Evolutionary conservation across 2,113 vertebrate species (phyloP).

Genomic region (Pluvialis apricaria): DNA sequence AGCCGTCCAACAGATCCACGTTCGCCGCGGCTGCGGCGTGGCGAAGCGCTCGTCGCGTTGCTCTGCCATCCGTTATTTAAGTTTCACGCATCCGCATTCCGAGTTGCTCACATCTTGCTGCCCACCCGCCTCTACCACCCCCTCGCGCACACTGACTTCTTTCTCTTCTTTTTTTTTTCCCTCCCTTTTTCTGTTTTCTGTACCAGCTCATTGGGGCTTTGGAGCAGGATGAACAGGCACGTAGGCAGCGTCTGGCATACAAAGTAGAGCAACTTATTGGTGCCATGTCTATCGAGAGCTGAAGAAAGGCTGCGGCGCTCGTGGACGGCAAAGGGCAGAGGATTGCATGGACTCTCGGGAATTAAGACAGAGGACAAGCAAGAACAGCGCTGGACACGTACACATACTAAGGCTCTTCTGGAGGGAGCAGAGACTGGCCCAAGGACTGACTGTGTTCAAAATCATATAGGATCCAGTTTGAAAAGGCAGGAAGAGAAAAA

Average conservation of each 20-base stretch:
- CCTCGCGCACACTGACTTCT: not conserved
- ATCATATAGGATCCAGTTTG: not conserved
- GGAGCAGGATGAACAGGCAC: constrained; percentile 94
- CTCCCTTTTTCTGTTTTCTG: not conserved
- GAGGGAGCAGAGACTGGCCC: not conserved
- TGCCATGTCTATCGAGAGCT: constrained; percentile 97
- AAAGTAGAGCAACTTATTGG: constrained; percentile 95
- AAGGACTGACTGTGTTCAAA: constrained; percentile 6
- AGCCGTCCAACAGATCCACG: not conserved
- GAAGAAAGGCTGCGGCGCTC: constrained; percentile 69
- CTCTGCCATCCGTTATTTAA: not conserved
- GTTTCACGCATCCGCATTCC: not conserved
- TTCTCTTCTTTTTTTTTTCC: not conserved
- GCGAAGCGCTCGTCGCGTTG: not conserved
- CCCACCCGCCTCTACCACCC: not conserved
- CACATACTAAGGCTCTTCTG: not conserved
- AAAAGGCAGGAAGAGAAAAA: not conserved
- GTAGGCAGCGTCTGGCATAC: constrained; percentile 90
- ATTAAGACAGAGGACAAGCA: constrained; percentile 39
- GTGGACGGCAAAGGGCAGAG: constrained; percentile 35
- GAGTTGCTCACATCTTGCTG: not conserved
- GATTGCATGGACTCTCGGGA: constrained; percentile 1
- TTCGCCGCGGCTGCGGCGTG: not conserved
- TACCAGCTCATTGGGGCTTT: constrained; percentile 89
- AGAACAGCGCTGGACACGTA: constrained; percentile 16